phyloP scores from a whole-genome alignment of 2,797 vertebrate species.

The Bryconaethiops microstoma region DNA sequence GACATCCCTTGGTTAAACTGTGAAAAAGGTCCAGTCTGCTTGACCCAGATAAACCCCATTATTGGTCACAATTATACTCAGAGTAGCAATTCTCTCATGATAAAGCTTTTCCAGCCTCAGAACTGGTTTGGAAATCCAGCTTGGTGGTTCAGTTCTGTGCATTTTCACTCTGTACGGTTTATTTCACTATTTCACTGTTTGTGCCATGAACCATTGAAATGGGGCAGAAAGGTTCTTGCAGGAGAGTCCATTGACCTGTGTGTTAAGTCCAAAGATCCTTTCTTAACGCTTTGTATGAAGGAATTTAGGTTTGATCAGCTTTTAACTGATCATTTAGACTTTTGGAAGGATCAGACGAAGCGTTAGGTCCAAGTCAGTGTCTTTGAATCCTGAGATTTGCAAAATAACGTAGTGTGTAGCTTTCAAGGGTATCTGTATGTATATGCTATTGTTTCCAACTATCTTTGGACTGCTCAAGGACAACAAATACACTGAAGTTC shows the following conservation, averaged over 20 bases:
- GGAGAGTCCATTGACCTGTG: conserved; percentile 18
- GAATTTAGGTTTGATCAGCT: conserved; percentile 33
- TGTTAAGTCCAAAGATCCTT: conserved; percentile 28
- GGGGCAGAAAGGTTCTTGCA: not conserved
- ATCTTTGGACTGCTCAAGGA: too few relatives aligned
- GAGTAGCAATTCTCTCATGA: too few relatives aligned
- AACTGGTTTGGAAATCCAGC: not conserved
- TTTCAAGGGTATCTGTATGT: too few relatives aligned
- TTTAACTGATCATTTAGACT: conserved; percentile 35
- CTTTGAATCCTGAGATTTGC: conserved; percentile 15
- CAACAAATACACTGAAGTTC: too few relatives aligned
- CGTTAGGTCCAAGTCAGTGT: conserved; percentile 2
- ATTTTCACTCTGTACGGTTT: not conserved
- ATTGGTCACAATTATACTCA: too few relatives aligned
- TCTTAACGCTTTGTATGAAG: conserved; percentile 27
- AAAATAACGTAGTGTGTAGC: not conserved
- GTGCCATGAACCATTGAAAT: not conserved
- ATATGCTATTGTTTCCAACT: too few relatives aligned
- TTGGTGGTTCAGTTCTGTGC: not conserved
- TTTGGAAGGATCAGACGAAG: conserved; percentile 23
- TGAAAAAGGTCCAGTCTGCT: too few relatives aligned
- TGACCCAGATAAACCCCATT: too few relatives aligned
- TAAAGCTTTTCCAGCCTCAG: not conserved
- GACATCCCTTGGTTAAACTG: too few relatives aligned
- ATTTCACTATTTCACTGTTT: not conserved